Base-by-base conservation (phyloP, 2,797 vertebrate species). In the Eupleurogrammus muticus region DNA sequence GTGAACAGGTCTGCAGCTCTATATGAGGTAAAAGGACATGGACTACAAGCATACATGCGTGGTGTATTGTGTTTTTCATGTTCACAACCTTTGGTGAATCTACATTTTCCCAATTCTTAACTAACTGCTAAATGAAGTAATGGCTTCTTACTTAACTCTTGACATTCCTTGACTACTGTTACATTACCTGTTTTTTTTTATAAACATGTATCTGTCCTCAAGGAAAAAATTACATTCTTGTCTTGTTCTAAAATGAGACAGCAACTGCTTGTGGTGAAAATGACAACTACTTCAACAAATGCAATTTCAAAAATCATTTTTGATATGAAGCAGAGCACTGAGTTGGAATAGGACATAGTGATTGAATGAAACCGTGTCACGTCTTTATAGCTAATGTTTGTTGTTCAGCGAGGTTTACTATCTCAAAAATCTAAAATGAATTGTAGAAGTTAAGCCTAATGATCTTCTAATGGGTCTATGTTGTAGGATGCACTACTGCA, bases 101-200 rank as follows among this genome's bases (percentile, higher is more conserved):
- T 60, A 6, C 28, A 49, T 34, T 49, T 23, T 23, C 4, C 28
- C 40, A 58, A 23, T 65, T 64, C 19, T 46, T 50, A 46, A 66
- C 32, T 50, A 53, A 66, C 54, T 60, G 44, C 34, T 53, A 23
- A 58, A 53, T 49, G 28, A 70, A 52, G 24, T 44, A 44, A 44
- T 44, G 14, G 19, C 42, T 69, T 20, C 44, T 73, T 28, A 35
- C 9, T 8, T 35, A 20, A 72, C 46, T 17, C 24, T 42, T 23
- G 36, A 79, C 81, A 72, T 80, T 74, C 57, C 75, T n/a, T 38
- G 23, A 56, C 51, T 66, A 40, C 10, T 66, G 46, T 57, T 70
- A 49, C 62, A 67, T 75, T 69, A 28, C 38, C 51, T 67, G 19
- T 8, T 20, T 56, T 61, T 1, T 32, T 38, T 56, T 35, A 13